Base-by-base conservation (phyloP, 2,888 invertebrate species). In the Actias luna region DNA sequence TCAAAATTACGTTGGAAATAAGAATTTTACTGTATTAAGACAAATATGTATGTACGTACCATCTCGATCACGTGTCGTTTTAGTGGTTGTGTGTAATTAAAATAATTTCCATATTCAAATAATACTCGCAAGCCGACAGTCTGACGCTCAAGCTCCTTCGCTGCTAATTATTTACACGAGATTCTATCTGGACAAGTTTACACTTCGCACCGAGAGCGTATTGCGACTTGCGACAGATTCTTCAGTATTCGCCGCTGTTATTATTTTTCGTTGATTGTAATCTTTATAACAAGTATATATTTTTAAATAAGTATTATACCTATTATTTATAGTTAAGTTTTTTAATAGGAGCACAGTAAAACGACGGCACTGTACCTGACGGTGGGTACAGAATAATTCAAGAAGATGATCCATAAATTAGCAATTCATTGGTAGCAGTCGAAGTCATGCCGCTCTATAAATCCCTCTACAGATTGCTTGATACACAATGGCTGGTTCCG, bases 71-170 rank as follows among this genome's bases (percentile, higher is more conserved):
- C 22, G 46, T 25, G 46, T 50, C 46, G 25, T 50, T 50, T 50
- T 25, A 50, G 46, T 50, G 46, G 25, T 10, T 10, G 46, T 10
- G 46, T 50, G 46, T 25, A 50, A 50, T 50, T 50, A 50, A 50
- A 50, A 50, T 50, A 50, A 50, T 50, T 50, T 50, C 46, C 46
- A 50, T 50, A 50, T 50, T 50, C 46, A 50, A 50, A 50, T 50
- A 50, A 1, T 22, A 12, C 0, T 46, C 42, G 46, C 22, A 22
- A 46, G 22, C 46, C 46, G 46, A 46, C 46, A 50, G 46, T 12
- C 46, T 14, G 46, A 50, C 22, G 25, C 25, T 22, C 22, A 50
- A 25, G 25, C 46, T 50, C 25, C 46, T 50, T 50, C 46, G 25
- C 22, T 50, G 46, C 25, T 50, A 50, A 50, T 50, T 50, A 50